These are phyloP conservation scores for Polydesmus complanatus DNA, from an alignment of 2,888 invertebrate species.

Conservation along the genomic window DNA sequence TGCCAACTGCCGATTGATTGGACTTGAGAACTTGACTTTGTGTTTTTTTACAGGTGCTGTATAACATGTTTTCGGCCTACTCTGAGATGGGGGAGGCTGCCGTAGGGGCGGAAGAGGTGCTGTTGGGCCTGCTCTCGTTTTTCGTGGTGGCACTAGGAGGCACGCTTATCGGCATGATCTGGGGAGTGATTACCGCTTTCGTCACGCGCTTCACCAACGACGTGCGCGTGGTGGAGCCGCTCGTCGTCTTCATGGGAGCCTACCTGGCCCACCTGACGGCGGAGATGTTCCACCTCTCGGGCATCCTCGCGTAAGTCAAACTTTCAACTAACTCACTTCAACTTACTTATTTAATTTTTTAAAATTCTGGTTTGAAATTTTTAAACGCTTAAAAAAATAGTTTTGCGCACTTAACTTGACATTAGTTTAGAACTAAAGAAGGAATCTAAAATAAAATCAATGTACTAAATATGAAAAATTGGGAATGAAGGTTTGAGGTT, in stretches of 20 bases:
- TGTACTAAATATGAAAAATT: no score
- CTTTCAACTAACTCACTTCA: no score
- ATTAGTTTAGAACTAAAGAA: no score
- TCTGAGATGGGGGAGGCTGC: slow-evolving; percentile 71
- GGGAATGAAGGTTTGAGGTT: no score
- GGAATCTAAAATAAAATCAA: no score
- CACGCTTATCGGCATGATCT: slow-evolving; percentile 77
- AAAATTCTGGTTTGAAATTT: no score
- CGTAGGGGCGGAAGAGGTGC: slow-evolving; percentile 62
- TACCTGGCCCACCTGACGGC: slow-evolving; percentile 93
- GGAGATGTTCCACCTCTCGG: slow-evolving; percentile 96
- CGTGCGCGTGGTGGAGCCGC: slow-evolving; percentile 91
- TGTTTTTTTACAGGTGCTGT: slow-evolving; percentile 51
- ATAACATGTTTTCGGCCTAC: slow-evolving; percentile 93
- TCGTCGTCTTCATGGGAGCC: slow-evolving; percentile 96
- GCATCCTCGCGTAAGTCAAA: slow-evolving; percentile 86
- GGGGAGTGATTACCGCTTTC: slow-evolving; percentile 89
- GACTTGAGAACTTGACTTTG: no score
- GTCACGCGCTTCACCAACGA: slow-evolving; percentile 89
- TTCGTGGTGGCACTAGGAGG: slow-evolving; percentile 86
- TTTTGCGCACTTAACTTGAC: no score
- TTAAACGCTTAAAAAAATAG: no score
- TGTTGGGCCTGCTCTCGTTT: slow-evolving; percentile 76
- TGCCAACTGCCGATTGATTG: no score
- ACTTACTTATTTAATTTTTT: not conserved